Evolutionary conservation across 2,888 invertebrate species (phyloP), one percentile per base, ranked within the genome.

Genomic region (Leptopilina drosophilae): DNA sequence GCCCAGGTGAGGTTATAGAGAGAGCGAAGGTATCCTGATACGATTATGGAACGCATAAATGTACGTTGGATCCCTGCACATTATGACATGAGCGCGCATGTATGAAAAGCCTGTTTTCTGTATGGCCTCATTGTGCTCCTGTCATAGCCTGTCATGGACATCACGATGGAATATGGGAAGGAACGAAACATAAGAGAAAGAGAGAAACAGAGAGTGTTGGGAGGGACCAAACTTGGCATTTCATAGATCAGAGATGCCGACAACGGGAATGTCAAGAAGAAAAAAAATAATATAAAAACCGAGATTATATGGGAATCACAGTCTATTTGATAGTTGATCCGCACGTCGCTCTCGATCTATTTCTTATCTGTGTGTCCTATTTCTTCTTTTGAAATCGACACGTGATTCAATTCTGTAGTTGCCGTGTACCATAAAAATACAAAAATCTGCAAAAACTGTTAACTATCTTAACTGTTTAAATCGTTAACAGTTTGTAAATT

Each of bases 111-210:
- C 85, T 85, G 87, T 88, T 87, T 89, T 89, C 85, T 88, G 81
- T 87, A 87, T 82, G 87, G 85, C 80, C 81, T 86, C 82, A 90
- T 90, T 90, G 90, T 90, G 85, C 78, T 79, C 81, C 85, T 86
- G 89, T 90, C 90, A 90, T 88, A 88, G 86, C 82, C 85, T 87
- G 87, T 89, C 89, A 88, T 76, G 85, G 83, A 80, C 80, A 85
- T 82, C 84, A 78, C 80, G 82, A 73, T 79, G 80, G 79, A 83
- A 82, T 49, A 49, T 83, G 83, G 82, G 82, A 83, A 77, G 83
- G 82, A 73, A 78, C 67, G 49, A 42, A 33, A 42, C 5, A 42
- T 5, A 20, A 49, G 49, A 49, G 49, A 49, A 12, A 49, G 49
- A 49, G 49, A 49, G 49, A 49, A 12, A 49, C 2, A 49, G 12